Evolutionary conservation across 1,140 invertebrate genomes (phyloP), one percentile per base, ranked within the genome.

Genomic region (Anastatus disparis): DNA sequence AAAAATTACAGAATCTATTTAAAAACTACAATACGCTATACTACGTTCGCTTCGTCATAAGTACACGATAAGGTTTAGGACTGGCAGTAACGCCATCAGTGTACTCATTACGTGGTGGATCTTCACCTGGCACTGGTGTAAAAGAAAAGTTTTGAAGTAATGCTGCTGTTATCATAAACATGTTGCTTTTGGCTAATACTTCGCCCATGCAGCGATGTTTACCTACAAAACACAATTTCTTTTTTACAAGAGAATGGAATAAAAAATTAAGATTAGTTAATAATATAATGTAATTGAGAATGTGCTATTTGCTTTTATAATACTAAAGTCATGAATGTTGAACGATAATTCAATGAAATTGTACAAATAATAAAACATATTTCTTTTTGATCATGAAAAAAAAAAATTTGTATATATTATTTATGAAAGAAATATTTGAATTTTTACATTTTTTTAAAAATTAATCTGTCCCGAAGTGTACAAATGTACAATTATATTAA

Each of bases 181-280:
- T 87, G 76, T 96, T 96, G 69, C 93, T 91, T 75, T 91, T 91
- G 1, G 94, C 95, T 58, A 97, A 79, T 20, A 90, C 86, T 85
- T 97, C 94, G 10, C 95, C 95, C 78, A 96, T 91, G 77, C 95
- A 97, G 42, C 92, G 89, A 79, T 93, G 91, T 76, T 93, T 94
- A 12, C 91, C 91, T 91, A 73, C 29, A 48, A 48, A 20, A 22
- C 12, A 22, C 8, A 2, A 1, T 62, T 46, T 46, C 0, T 46
- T 48, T 35, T 35, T 35, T 35, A 6, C 31, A 6, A 6, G 31
- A 35, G 31, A 35, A 35, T 3, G 3, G 31, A 53, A 53, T 15
- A 35, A n/a, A 55, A 10, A 10, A 31, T 17, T 22, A 35, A 38
- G 24, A 46, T 46, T 26, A 48, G 10, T 48, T 48, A 22, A 48